A percentile compares a stretch with the other conserved stretches of the same genome.
phyloP scores from a whole-genome alignment of 1,140 invertebrate genomes.

The Orchestia grillus region DNA sequence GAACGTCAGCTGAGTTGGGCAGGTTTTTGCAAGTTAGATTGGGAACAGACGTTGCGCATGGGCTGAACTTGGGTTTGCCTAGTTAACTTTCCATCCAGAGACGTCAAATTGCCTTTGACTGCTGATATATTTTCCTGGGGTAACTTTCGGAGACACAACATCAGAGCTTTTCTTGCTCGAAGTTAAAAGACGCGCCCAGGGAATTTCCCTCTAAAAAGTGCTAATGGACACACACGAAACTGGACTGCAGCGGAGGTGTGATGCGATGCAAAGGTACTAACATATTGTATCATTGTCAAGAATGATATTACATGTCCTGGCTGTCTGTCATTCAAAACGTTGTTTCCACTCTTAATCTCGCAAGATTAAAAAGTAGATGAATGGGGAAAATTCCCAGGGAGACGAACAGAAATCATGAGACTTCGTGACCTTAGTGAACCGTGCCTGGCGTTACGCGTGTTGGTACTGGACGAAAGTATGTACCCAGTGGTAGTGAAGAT shows the following conservation, averaged over 20 bases:
- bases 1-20: background rate
- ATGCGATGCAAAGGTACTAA: background rate
- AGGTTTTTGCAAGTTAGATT: background rate
- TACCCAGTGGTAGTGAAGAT: too few species aligned
- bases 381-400: background rate
- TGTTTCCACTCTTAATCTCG: background rate
- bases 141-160: background rate
- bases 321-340: background rate
- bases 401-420: background rate
- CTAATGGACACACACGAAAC: background rate
- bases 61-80: background rate
- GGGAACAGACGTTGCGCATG: background rate
- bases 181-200: background rate
- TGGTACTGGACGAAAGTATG: too few species aligned
- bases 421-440: too few species aligned
- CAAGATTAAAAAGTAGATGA: background rate
- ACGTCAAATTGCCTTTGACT: background rate
- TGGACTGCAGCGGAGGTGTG: background rate
- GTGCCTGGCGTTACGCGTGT: too few species aligned
- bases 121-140: background rate
- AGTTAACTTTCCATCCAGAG: background rate
- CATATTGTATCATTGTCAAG: too few species aligned
- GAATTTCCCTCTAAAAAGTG: background rate
- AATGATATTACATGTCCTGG: background rate
- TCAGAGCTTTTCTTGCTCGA: background rate